phyloP scores from a whole-genome alignment of 2,888 invertebrate species.

The Eudemis profundana region DNA sequence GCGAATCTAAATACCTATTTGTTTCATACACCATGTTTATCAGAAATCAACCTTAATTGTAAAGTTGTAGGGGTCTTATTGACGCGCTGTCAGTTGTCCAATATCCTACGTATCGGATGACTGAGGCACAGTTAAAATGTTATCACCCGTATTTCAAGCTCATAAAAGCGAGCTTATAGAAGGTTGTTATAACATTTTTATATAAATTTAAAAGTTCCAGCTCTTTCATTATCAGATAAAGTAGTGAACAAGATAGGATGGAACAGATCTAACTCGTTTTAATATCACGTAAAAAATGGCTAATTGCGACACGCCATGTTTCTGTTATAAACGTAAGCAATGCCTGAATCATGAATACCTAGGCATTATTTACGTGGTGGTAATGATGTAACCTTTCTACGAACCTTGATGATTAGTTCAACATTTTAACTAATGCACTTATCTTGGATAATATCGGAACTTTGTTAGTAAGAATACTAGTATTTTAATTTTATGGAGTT shows the following conservation, averaged over 20 bases:
- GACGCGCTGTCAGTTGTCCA: not conserved
- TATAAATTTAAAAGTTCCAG: not conserved
- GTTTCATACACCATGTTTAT: not conserved
- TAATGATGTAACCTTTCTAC: too few relatives aligned
- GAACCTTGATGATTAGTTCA: too few relatives aligned
- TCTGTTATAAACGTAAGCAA: too few relatives aligned
- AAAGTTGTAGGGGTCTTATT: not conserved
- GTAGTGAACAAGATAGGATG: not conserved
- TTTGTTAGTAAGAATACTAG: too few relatives aligned
- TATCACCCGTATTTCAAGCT: conserved; percentile 20
- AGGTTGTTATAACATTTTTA: conserved; percentile 6
- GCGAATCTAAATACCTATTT: conserved; percentile 20
- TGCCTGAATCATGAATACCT: too few relatives aligned
- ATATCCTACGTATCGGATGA: conserved; percentile 35
- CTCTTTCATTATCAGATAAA: not conserved
- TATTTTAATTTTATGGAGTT: too few relatives aligned
- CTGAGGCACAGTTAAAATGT: conserved; percentile 30
- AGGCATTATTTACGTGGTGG: too few relatives aligned
- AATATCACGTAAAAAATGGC: too few relatives aligned
- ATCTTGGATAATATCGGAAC: too few relatives aligned
- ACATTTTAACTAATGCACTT: too few relatives aligned
- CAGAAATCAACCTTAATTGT: conserved; percentile 7
- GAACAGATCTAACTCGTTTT: too few relatives aligned
- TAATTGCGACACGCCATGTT: too few relatives aligned
- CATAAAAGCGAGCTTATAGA: conserved; percentile 4